Evolutionary conservation across 2,113 vertebrate genomes (phyloP).

Genomic region (Narcine bancroftii): DNA sequence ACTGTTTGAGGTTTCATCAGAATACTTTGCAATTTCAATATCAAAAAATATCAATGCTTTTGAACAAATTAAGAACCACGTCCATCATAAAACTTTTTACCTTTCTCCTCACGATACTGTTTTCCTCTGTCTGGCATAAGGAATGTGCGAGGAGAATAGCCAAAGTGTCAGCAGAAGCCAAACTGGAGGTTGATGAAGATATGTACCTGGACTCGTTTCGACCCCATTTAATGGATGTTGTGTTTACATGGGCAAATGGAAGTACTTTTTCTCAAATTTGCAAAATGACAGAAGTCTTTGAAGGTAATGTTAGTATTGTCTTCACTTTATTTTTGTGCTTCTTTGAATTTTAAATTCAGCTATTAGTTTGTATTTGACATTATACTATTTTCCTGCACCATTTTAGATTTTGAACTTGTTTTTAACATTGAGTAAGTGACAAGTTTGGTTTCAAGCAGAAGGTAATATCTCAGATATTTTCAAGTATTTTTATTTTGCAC

Average conservation of each 20-base stretch:
- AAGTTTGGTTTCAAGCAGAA: background rate
- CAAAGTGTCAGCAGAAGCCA: conserved; percentile 92
- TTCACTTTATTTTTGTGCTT: background rate
- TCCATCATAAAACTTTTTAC: background rate
- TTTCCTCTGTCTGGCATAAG: conserved; percentile 53
- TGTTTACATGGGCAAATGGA: conserved; percentile 90
- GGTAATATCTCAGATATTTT: background rate
- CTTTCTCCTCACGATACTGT: background rate
- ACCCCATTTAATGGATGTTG: conserved; percentile 93
- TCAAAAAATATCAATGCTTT: background rate
- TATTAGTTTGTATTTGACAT: background rate
- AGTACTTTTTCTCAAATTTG: conserved; percentile 91
- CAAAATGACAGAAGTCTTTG: conserved; percentile 98
- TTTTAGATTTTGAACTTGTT: background rate
- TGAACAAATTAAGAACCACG: background rate
- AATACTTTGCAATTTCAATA: background rate
- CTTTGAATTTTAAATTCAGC: background rate
- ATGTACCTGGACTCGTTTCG: conserved; percentile 81
- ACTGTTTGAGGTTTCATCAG: background rate
- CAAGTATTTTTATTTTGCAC: background rate
- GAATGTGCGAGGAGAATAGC: conserved; percentile 94
- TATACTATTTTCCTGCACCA: background rate
- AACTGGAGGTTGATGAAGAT: conserved; percentile 91
- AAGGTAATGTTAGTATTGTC: conserved; percentile 60
- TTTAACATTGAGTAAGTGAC: background rate